Percentiles rank a stretch among this genome's conserved stretches.
phyloP scores from a whole-genome alignment of 2,797 vertebrate genomes.

The Coregonus ussuriensis region DNA sequence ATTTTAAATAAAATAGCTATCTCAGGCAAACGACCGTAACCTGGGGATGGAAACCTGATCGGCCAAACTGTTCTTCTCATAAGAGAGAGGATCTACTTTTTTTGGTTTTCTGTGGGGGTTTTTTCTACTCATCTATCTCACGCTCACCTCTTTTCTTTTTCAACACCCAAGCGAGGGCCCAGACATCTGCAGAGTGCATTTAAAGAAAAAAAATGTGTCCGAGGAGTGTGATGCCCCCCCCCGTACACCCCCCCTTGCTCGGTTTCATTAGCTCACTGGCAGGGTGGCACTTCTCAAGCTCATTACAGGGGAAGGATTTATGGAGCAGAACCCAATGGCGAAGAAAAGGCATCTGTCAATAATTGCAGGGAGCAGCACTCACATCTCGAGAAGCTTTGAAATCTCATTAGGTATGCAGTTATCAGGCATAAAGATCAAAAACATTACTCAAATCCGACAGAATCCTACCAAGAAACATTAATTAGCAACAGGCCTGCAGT shows the following conservation, averaged over 20 bases:
- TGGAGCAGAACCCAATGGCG: conserved; percentile 99
- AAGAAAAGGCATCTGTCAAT: conserved; percentile 99
- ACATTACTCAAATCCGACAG: conserved; percentile 99
- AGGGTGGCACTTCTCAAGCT: conserved; percentile 99
- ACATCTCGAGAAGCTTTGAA: conserved; percentile 96
- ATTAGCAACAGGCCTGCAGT: conserved; percentile 99
- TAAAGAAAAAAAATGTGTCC: conserved; percentile 97
- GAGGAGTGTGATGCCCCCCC: conserved; percentile 83
- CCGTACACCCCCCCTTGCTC: conserved; percentile 71
- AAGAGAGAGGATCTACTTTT: conserved; percentile 38
- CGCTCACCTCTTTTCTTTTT: conserved; percentile 67
- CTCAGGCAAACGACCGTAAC: conserved; percentile 82
- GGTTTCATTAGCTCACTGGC: conserved; percentile 99
- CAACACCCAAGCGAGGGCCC: conserved; percentile 84
- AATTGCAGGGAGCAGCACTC: conserved; percentile 99
- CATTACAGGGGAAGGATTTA: conserved; percentile 99
- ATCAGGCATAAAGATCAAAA: conserved; percentile 99
- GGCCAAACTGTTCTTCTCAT: conserved; percentile 59
- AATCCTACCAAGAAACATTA: conserved; percentile 99
- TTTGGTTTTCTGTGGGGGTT: no score
- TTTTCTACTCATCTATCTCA: conserved; percentile 7
- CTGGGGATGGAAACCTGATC: conserved; percentile 71
- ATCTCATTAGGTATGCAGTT: conserved; percentile 99
- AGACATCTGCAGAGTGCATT: conserved; percentile 99
- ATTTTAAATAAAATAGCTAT: conserved; percentile 83